Base-by-base conservation (phyloP, 2,113 vertebrate species). In the Empidonax traillii region DNA sequence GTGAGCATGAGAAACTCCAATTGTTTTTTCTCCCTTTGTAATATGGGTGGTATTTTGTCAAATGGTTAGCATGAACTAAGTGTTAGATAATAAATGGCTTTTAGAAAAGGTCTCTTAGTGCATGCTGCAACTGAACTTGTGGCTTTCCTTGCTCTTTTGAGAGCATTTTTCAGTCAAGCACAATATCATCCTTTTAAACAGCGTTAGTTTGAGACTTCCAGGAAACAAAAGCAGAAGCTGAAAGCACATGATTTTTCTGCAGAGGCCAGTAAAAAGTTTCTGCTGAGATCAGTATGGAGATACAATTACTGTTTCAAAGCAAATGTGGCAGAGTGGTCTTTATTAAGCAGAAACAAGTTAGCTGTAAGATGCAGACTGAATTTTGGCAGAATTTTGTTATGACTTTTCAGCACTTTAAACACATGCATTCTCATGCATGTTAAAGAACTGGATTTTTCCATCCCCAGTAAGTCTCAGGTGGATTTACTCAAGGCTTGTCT, bases 151-250 rank as follows among this genome's bases (percentile, higher is more conserved):
- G 53, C 28, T 75, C 61, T 69, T 94, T 55, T 82, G 37, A 49
- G 53, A 62, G 25, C 2, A 0, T 82, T 86, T 86, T 83, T 73
- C 39, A 53, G 68, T 71, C 28, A 72, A 86, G 47, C 21, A 44
- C 7, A 59, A n/a, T 59, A 51, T 13, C 16, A 68, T 77, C 39
- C 58, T 91, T 85, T 75, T 59, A 84, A 85, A 30, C n/a, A 90
- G 31, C 41, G 83, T 53, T 49, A 59, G 44, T 62, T 77, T 33
- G 12, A 43, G 75, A 75, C 55, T 84, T 37, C 61, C 62, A 75
- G 79, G 83, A 93, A 96, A 72, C 28, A 93, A 91, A 67, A 74
- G 46, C 61, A 88, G 84, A 91, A 90, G 27, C 35, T 69, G 52
- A 58, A 88, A 79, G 51, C 62, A 53, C 0, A 0, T 92, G 84